Evolutionary conservation across 2,797 vertebrate genomes (phyloP).

Genomic region (Malacoctenus gilli): DNA sequence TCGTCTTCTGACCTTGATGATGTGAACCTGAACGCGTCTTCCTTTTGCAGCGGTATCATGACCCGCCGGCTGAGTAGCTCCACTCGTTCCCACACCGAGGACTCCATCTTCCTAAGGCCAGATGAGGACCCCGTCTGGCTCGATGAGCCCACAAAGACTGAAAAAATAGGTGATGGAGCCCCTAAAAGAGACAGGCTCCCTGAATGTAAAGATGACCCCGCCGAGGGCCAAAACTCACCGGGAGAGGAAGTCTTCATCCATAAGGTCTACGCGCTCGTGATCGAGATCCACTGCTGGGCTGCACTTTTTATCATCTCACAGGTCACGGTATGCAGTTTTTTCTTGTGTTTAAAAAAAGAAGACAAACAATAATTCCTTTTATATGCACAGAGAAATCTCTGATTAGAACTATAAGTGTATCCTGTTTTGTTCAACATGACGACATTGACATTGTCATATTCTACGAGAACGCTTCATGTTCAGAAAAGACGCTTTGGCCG

Average conservation of each 20-base stretch:
- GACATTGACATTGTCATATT: too few species aligned
- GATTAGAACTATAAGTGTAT: too few species aligned
- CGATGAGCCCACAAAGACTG: constrained; percentile 70
- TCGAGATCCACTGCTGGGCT: constrained; percentile 75
- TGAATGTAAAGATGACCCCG: constrained; percentile 39
- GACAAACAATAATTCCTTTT: too few species aligned
- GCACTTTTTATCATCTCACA: constrained; percentile 76
- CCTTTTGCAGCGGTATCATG: constrained; percentile 69
- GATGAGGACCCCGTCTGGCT: constrained; percentile 79
- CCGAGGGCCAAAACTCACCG: constrained; percentile 30
- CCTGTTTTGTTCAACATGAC: too few species aligned
- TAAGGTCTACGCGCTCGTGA: constrained; percentile 67
- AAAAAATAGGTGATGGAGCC: constrained; percentile 48
- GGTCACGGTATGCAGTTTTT: constrained; percentile 69
- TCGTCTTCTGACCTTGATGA: too few species aligned
- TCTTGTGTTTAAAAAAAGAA: neutral
- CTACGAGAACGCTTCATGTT: too few species aligned
- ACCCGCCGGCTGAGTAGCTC: constrained; percentile 78
- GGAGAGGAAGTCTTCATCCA: constrained; percentile 63
- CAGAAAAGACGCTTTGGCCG: too few species aligned
- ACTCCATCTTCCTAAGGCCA: constrained; percentile 77
- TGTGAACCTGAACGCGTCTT: constrained; percentile 1
- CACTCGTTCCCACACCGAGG: constrained; percentile 77
- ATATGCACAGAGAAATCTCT: too few species aligned
- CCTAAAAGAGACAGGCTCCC: constrained; percentile 42